Conservation (phyloP, 2,113 vertebrate genomes). For the Alces alces region DNA sequence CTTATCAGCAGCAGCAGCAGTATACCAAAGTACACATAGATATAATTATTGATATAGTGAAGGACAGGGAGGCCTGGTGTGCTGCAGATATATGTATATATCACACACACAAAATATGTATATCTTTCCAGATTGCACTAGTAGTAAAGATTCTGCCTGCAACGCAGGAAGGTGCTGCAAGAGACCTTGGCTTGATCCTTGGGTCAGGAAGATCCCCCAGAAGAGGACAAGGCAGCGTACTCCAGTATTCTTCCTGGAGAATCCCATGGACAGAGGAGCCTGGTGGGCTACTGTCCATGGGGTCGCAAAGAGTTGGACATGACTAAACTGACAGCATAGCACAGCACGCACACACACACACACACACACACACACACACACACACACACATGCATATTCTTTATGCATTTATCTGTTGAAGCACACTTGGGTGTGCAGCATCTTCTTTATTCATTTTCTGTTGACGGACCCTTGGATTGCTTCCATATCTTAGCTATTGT, state of each 20-base stretch:
- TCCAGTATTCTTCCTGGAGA: background rate
- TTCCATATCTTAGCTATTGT: background rate
- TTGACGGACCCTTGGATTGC: background rate
- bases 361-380: background rate
- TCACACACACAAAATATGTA: too few relatives aligned
- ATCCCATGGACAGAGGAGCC: background rate
- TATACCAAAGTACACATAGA: background rate
- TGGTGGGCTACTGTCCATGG: background rate
- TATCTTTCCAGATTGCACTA: background rate
- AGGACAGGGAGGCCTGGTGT: background rate
- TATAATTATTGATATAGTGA: background rate
- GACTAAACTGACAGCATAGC: background rate
- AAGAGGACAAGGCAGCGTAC: background rate
- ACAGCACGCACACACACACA: background rate
- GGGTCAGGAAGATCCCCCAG: background rate
- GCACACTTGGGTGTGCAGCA: background rate
- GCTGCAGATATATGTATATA: too few relatives aligned
- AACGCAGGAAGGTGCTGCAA: background rate
- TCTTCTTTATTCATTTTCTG: background rate
- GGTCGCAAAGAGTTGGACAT: background rate
- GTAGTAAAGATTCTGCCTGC: background rate
- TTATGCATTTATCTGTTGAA: background rate
- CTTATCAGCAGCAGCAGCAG: background rate
- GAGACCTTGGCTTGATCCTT: background rate
- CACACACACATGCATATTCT: background rate